These are phyloP conservation scores for Reticulitermes speratus DNA, from an alignment of 1,140 invertebrate species.

Conservation along the genomic window DNA sequence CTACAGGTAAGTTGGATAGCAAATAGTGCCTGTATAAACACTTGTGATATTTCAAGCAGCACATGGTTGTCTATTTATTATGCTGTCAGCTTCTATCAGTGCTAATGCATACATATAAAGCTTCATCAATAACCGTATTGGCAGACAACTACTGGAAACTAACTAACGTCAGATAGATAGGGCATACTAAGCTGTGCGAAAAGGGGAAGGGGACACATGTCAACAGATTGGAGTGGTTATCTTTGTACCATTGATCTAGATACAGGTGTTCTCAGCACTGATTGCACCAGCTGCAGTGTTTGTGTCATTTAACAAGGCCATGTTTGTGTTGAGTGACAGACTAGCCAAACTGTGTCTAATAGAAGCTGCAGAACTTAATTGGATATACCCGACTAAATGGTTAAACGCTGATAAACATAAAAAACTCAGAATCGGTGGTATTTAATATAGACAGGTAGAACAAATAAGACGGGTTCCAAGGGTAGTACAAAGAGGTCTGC, in stretches of 20 bases:
- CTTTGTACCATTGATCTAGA: background rate
- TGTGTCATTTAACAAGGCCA: background rate
- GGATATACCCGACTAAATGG: no score
- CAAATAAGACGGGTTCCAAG: no score
- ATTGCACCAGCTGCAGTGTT: background rate
- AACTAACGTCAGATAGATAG: background rate
- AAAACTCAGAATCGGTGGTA: no score
- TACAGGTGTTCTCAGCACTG: conserved; percentile 14
- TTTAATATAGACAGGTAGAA: no score
- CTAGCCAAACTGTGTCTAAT: no score
- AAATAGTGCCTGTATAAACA: background rate
- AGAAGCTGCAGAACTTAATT: no score
- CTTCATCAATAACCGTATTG: background rate
- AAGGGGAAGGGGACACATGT: background rate
- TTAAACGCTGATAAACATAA: no score
- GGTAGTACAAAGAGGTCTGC: no score
- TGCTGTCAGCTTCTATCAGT: background rate
- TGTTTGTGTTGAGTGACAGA: no score
- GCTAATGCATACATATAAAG: background rate
- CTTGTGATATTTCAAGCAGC: background rate
- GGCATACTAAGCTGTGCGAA: background rate
- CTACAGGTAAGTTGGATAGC: background rate
- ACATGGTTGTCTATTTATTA: background rate
- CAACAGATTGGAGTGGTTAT: background rate
- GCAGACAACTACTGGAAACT: background rate